Evolutionary conservation across 2,888 invertebrate species (phyloP), one percentile per base, ranked within the genome.

Genomic region (Lottia gigantea): DNA sequence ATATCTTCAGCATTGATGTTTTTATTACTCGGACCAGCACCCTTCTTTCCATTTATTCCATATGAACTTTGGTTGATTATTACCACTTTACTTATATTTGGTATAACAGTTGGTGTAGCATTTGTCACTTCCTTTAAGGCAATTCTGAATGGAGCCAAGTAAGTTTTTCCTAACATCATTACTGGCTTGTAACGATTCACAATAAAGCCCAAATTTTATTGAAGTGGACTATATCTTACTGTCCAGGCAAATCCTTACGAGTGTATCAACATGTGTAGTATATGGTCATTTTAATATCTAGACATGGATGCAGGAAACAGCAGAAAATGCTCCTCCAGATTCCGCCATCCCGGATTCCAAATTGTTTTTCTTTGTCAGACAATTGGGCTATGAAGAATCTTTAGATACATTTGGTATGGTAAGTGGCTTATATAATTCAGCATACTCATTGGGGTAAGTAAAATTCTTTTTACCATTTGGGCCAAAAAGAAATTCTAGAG

Each of bases 371-470:
- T 55, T 6, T 55, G 19, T 19, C 81, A 88, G 89, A 78, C 79
- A 83, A 62, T 68, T 86, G 46, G 90, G 89, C 3, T 92, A 95
- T 78, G 93, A 94, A 0, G 95, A 96, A 87, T 94, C 93, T 74
- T 91, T 96, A 77, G 94, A 95, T 84, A 96, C 96, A 0, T 96
- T 95, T 84, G 96, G 96, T 0, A 90, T 96, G 55, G 93, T 96
- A 12, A 95, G 96, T 0, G 96, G 95, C 0, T 91, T 96, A 82
- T 96, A 95, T 93, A 95, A 96, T 1, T 95, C 95, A 0, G 93
- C 94, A 0, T 95, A 95, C 83, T 95, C 96, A 0, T 90, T 96
- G 14, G 96, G 96, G 88, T 89, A 73, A 74, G 84, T 80, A 1
- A 8, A 11, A 8, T 40, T 11, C 6, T 40, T 40, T 8, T 6